These are phyloP conservation scores for Diloba caeruleocephala DNA, from an alignment of 2,888 invertebrate genomes.

Conservation along the genomic window DNA sequence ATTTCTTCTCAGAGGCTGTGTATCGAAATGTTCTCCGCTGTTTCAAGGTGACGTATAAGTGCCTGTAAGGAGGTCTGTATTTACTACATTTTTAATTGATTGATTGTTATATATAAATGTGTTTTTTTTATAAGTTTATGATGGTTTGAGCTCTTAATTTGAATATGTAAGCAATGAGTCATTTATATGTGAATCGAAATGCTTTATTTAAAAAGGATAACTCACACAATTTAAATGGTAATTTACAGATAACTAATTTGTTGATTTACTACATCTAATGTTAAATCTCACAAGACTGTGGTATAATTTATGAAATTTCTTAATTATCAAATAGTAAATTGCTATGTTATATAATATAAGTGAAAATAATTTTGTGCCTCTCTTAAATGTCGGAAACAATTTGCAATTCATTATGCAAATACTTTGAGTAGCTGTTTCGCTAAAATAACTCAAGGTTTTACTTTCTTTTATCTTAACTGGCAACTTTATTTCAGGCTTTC, in stretches of 20 bases:
- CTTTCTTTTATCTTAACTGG: no score
- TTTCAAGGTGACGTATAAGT: no score
- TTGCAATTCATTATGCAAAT: conserved; percentile 23
- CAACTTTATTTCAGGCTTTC: no score
- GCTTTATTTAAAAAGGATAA: conserved; percentile 1
- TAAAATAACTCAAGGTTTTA: conserved; percentile 1
- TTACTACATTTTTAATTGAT: no score
- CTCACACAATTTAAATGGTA: neutral
- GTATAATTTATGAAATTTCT: conserved; percentile 22
- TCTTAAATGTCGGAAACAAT: conserved; percentile 20
- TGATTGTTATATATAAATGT: no score
- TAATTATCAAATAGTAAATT: conserved; percentile 5
- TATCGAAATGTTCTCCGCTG: no score
- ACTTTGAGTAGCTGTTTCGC: conserved; percentile 4
- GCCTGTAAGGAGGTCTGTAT: no score
- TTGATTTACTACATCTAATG: neutral
- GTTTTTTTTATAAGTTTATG: no score
- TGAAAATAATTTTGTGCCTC: conserved; percentile 12
- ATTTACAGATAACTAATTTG: neutral
- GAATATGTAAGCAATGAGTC: neutral
- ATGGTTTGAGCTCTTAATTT: no score
- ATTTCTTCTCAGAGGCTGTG: no score
- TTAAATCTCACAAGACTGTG: conserved; percentile 8
- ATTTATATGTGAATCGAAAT: neutral
- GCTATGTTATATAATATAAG: conserved; percentile 16